Conservation (phyloP, 1,140 invertebrate species). For the Oryzaephilus surinamensis region DNA sequence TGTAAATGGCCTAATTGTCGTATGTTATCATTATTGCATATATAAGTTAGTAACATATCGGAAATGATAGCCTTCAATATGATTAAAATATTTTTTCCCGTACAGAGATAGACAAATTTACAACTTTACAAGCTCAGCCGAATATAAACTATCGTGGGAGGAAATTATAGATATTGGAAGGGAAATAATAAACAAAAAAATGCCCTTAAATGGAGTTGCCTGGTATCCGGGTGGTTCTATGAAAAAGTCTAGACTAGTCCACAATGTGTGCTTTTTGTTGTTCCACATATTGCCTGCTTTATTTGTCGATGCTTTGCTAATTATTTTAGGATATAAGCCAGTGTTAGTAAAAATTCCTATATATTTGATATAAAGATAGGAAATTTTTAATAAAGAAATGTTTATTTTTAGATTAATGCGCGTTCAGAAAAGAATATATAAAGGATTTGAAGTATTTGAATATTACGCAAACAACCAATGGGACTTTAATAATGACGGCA, state of each 20-base stretch:
- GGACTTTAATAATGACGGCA: constrained; percentile 63
- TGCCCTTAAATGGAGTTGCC: constrained; percentile 67
- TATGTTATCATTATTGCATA: constrained; percentile 49
- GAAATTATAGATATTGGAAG: constrained; percentile 78
- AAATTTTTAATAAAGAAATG: too few relatives aligned
- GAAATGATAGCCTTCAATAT: too few relatives aligned
- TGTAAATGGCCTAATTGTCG: constrained; percentile 64
- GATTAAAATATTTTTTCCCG: constrained; percentile 11
- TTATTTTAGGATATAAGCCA: constrained; percentile 68
- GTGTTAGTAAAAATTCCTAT: constrained; percentile 67
- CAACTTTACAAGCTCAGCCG: constrained; percentile 61
- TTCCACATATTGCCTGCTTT: constrained; percentile 80
- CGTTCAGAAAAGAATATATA: constrained; percentile 63
- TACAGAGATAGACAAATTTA: constrained; percentile 42
- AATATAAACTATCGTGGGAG: constrained; percentile 71
- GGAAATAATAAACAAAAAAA: constrained; percentile 55
- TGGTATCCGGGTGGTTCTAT: constrained; percentile 86
- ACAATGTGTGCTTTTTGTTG: constrained; percentile 68
- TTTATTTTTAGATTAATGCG: constrained; percentile 63
- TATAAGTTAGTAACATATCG: constrained; percentile 32
- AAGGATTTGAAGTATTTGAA: constrained; percentile 76
- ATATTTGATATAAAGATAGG: too few relatives aligned
- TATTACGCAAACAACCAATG: constrained; percentile 79
- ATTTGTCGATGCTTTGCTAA: constrained; percentile 63
- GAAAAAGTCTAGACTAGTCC: constrained; percentile 64